phyloP scores from a whole-genome alignment of 2,113 vertebrate genomes.

The Lonchura striata region DNA sequence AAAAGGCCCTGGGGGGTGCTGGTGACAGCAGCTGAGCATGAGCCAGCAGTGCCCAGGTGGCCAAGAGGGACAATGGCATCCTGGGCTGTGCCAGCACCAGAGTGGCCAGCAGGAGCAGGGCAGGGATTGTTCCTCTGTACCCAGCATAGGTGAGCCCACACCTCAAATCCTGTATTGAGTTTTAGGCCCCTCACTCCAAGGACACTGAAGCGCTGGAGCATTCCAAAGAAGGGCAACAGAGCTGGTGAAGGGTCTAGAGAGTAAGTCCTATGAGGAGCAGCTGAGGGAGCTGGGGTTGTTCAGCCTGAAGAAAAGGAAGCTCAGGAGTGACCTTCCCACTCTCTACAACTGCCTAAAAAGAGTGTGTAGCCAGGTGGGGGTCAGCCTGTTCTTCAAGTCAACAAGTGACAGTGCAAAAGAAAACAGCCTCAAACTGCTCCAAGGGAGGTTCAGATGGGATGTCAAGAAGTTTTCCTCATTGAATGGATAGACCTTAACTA shows the following conservation, averaged over 20 bases:
- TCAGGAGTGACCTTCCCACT: not conserved
- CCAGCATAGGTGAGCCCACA: accelerated
- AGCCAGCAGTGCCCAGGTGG: not conserved
- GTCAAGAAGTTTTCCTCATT: not conserved
- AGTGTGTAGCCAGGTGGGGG: not conserved
- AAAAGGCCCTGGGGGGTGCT: not conserved
- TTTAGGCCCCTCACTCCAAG: not conserved
- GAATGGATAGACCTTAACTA: not conserved
- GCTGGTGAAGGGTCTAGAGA: not conserved
- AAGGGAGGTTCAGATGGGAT: not conserved
- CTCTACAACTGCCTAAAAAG: not conserved
- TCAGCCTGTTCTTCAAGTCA: not conserved
- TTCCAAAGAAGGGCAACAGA: not conserved
- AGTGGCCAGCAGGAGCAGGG: not conserved
- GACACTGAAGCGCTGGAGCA: not conserved
- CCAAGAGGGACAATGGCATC: not conserved
- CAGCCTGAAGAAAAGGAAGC: not conserved
- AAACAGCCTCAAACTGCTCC: not conserved
- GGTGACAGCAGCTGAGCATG: not conserved
- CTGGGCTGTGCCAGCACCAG: accelerated
- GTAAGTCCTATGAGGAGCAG: not conserved
- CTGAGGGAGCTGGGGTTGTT: not conserved
- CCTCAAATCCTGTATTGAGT: not conserved
- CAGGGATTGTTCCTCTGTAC: not conserved
- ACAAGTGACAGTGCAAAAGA: not conserved